A percentile compares a stretch with the other conserved stretches of the same genome.
These are phyloP conservation scores for Acrossocheilus wenchowensis DNA, from an alignment of 2,797 vertebrate genomes.

Conservation along the genomic window DNA sequence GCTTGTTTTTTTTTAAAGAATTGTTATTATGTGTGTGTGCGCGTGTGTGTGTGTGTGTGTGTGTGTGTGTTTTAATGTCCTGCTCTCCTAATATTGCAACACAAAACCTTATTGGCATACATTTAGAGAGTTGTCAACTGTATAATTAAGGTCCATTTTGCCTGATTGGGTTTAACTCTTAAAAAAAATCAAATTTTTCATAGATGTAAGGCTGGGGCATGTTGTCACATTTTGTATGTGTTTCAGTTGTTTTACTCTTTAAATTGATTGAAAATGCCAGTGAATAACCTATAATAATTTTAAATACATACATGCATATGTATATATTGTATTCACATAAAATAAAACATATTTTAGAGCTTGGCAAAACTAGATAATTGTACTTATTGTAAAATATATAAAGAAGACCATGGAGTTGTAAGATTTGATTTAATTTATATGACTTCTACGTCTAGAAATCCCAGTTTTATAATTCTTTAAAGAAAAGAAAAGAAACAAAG, in stretches of 20 bases:
- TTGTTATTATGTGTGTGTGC: too few relatives aligned
- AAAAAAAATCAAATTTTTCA: too few relatives aligned
- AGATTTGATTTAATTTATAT: not conserved
- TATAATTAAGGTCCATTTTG: not conserved
- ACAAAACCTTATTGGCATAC: not conserved
- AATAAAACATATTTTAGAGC: not conserved
- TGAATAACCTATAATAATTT: not conserved
- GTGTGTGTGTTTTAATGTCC: not conserved
- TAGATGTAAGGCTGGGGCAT: not conserved
- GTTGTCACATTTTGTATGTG: not conserved
- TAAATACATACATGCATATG: not conserved
- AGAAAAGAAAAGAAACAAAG: not conserved
- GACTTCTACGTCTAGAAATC: not conserved
- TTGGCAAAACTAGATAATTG: not conserved
- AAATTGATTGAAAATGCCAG: not conserved
- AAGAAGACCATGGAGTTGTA: not conserved
- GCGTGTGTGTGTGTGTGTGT: too few relatives aligned
- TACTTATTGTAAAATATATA: not conserved
- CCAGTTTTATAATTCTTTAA: not conserved
- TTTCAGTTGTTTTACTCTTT: not conserved
- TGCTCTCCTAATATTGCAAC: not conserved
- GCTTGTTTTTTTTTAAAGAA: not conserved
- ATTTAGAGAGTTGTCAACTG: not conserved
- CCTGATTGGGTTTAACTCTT: not conserved
- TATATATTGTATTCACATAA: not conserved